Conservation (phyloP, 2,113 vertebrate species). For the Turnix velox region DNA sequence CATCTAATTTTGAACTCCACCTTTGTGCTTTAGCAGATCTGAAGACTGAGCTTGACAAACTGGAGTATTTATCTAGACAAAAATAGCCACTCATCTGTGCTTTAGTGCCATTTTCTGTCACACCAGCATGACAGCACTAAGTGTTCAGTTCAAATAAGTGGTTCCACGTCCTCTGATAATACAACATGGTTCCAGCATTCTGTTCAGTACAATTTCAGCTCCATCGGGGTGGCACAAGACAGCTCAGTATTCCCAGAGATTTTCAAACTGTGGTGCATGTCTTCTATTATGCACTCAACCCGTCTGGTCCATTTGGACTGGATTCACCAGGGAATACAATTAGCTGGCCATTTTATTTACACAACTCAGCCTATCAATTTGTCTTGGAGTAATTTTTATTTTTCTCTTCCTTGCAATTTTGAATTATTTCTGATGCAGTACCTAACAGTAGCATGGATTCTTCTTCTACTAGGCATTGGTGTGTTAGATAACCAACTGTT, state of each 20-base stretch:
- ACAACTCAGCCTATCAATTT: conserved; percentile 29
- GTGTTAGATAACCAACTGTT: neutral
- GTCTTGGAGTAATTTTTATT: conserved; percentile 37
- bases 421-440: neutral
- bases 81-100: conserved; percentile 82
- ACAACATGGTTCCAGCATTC: conserved; percentile 82
- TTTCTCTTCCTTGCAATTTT: neutral
- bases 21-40: conserved; percentile 33
- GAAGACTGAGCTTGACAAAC: conserved; percentile 70
- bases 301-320: conserved; percentile 70
- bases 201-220: conserved; percentile 76
- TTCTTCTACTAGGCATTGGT: neutral
- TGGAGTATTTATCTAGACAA: conserved; percentile 75
- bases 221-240: conserved; percentile 71
- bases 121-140: conserved; percentile 83
- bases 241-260: conserved; percentile 77
- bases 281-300: conserved; percentile 73
- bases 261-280: conserved; percentile 74
- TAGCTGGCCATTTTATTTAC: conserved; percentile 59
- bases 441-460: neutral
- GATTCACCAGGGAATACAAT: conserved; percentile 67
- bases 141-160: conserved; percentile 88
- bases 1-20: conserved; percentile 8
- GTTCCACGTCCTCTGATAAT: conserved; percentile 86
- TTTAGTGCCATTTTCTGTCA: conserved; percentile 90